Conservation (phyloP, 2,888 invertebrate species). For the Stegana nigrithorax region DNA sequence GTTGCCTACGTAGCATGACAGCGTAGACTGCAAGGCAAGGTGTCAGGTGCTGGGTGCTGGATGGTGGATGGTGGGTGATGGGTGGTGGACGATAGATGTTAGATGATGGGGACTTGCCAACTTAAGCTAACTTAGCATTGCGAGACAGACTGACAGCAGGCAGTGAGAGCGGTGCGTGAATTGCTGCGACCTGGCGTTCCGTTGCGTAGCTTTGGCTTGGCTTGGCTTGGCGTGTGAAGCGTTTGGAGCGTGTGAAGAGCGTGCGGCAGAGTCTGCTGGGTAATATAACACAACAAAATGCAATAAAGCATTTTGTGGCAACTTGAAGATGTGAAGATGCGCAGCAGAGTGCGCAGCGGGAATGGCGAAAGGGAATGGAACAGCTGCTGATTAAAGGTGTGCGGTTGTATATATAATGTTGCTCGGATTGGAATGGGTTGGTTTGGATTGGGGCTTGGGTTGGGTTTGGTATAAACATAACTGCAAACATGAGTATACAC, state of each 20-base stretch:
- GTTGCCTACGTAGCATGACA: too few species aligned
- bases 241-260: slow-evolving; percentile 16
- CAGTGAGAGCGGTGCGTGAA: too few species aligned
- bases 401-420: too few species aligned
- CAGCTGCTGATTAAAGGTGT: slow-evolving; percentile 63
- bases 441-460: too few species aligned
- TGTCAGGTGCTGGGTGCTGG: slow-evolving; percentile 9
- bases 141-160: slow-evolving; percentile 16
- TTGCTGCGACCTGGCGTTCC: too few species aligned
- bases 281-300: slow-evolving; percentile 62
- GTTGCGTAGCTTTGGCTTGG: too few species aligned
- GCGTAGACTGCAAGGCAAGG: background rate
- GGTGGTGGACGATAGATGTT: too few species aligned
- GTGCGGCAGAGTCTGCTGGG: slow-evolving; percentile 44
- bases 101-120: slow-evolving; percentile 38
- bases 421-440: too few species aligned
- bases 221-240: too few species aligned
- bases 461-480: too few species aligned
- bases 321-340: slow-evolving; percentile 60
- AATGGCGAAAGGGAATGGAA: slow-evolving; percentile 30
- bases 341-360: too few species aligned
- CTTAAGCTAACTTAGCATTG: background rate
- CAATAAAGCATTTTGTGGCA: slow-evolving; percentile 64
- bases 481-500: too few species aligned
- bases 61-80: background rate